A percentile compares a stretch with the other conserved stretches of the same genome.
Conservation (phyloP, 2,113 vertebrate genomes). For the Bufo bufo region DNA sequence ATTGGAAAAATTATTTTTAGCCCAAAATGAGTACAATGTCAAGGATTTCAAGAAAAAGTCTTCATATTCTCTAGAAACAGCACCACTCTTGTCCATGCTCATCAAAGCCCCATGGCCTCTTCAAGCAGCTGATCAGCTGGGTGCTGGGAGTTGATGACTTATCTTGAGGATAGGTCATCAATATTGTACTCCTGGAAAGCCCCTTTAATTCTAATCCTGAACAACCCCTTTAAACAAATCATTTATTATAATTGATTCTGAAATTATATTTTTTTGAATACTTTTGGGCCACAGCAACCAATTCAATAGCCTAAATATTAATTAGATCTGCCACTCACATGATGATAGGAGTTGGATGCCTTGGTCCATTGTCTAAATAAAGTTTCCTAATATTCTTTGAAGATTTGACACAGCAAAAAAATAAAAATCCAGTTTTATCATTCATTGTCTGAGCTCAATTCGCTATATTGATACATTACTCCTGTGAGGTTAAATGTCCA, state of each 20-base stretch:
- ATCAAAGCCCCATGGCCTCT: too few relatives aligned
- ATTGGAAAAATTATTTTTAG: too few relatives aligned
- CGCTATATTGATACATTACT: constrained; percentile 41
- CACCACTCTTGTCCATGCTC: too few relatives aligned
- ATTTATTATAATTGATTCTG: neutral
- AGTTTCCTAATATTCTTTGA: constrained; percentile 33
- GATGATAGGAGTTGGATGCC: neutral
- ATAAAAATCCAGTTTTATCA: constrained; percentile 41
- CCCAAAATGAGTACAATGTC: too few relatives aligned
- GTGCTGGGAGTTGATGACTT: too few relatives aligned
- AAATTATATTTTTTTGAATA: neutral
- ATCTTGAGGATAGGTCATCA: too few relatives aligned
- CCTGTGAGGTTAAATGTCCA: constrained; percentile 46
- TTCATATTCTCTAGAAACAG: too few relatives aligned
- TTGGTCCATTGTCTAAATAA: constrained; percentile 24
- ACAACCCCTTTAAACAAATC: too few relatives aligned
- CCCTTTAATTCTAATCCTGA: too few relatives aligned
- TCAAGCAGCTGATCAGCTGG: too few relatives aligned
- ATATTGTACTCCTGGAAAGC: too few relatives aligned
- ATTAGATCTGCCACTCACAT: neutral
- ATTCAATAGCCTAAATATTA: neutral
- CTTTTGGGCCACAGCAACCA: neutral
- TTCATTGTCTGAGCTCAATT: constrained; percentile 34
- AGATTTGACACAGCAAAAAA: constrained; percentile 44
- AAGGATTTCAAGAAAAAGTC: too few relatives aligned